A percentile compares a stretch with the other conserved stretches of the same genome.
These are phyloP conservation scores for Takifugu rubripes DNA, from an alignment of 2,797 vertebrate genomes.

Conservation along the genomic window DNA sequence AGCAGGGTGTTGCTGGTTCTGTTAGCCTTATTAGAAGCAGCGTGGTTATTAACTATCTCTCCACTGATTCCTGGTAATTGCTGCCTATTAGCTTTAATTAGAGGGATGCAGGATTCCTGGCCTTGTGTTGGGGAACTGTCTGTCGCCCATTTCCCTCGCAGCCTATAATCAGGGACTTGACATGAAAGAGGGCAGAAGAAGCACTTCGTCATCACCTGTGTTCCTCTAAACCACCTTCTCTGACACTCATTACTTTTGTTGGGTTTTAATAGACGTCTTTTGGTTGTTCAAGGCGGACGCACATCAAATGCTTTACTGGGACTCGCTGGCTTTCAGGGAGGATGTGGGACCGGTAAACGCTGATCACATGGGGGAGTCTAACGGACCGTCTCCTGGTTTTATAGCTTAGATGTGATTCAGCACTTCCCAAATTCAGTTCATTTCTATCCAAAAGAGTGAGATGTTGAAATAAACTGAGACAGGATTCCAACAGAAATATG, in stretches of 20 bases:
- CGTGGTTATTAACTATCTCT: constrained; percentile 59
- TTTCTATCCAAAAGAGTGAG: no score
- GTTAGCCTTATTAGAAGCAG: constrained; percentile 35
- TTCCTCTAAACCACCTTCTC: constrained; percentile 17
- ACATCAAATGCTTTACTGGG: background rate
- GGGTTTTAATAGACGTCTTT: constrained; percentile 1
- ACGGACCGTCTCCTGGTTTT: no score
- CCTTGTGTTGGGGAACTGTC: constrained; percentile 34
- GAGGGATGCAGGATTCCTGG: constrained; percentile 53
- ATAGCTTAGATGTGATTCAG: no score
- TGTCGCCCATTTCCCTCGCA: constrained; percentile 51
- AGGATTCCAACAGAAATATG: no score
- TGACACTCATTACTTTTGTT: constrained; percentile 9
- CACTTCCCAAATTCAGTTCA: no score
- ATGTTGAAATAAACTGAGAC: no score
- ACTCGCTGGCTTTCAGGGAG: no score
- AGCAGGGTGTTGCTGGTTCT: constrained; percentile 14
- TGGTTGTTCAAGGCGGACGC: constrained; percentile 5
- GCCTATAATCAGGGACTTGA: constrained; percentile 59
- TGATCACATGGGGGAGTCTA: no score
- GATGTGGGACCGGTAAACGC: background rate
- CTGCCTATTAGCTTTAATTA: constrained; percentile 72
- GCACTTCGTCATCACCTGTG: constrained; percentile 49
- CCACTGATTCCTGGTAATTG: constrained; percentile 70
- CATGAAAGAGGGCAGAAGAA: constrained; percentile 50